Base-by-base conservation (phyloP, 2,797 vertebrate species). In the Thunnus albacares region DNA sequence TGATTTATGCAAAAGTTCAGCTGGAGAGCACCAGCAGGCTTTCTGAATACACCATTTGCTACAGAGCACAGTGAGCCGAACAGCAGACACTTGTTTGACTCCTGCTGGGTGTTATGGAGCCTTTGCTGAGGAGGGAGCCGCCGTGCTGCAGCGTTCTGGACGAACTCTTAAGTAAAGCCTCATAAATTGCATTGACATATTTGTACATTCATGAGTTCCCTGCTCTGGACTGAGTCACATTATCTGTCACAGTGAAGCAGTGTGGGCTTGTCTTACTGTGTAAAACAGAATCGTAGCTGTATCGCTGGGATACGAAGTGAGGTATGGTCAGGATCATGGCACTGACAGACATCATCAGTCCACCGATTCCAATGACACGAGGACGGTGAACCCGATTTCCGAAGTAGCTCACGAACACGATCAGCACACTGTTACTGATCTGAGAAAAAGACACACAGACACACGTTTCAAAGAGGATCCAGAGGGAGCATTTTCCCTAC, bases 341-440 rank as follows among this genome's bases (percentile, higher is more conserved):
- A 0, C 98, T 98, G 61, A 96, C 67, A 0, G 97, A 96, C 94
- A 99, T 97, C 82, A 99, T 92, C 20, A 99, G 90, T 3, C 97
- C 97, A 0, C 98, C 98, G 0, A 96, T 0, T 3, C 98, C 98
- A 0, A 99, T 99, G 35, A 97, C 1, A 4, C 97, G 95, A 0
- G 98, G 98, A 6, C 98, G 97, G 88, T 99, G 97, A 13, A 99
- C 96, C 0, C 97, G 94, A 70, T 95, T 96, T 80, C 98, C 98
- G 0, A 99, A 96, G 94, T 99, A 99, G 95, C 98, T 99, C 87
- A 99, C 95, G 0, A 99, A 99, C 87, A 97, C 95, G 71, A 99
- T 99, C 87, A 99, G 95, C 62, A 96, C 77, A 11, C 97, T 94
- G 26, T 99, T 99, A 84, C 98, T 97, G 4, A 98, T 94, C 98